phyloP scores from a whole-genome alignment of 2,888 invertebrate genomes.

The Parnassius mnemosyne region DNA sequence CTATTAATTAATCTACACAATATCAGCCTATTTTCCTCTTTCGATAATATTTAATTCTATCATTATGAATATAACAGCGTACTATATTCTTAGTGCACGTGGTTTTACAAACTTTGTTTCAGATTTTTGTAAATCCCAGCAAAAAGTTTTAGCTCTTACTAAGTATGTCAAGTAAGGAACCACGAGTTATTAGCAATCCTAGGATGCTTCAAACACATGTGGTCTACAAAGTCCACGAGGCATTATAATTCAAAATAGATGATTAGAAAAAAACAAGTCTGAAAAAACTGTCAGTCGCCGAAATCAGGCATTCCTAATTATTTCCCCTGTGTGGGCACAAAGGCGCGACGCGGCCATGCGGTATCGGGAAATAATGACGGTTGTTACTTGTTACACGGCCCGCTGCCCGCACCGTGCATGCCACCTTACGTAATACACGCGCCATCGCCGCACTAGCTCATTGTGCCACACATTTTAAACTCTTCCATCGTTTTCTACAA shows the following conservation, averaged over 20 bases:
- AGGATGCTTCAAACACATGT: too few relatives aligned
- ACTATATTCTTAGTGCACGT: too few relatives aligned
- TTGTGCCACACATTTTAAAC: slow-evolving; percentile 22
- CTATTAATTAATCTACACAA: neutral
- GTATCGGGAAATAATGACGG: slow-evolving; percentile 51
- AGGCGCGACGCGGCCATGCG: slow-evolving; percentile 29
- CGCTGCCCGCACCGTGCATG: slow-evolving; percentile 53
- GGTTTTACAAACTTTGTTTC: too few relatives aligned
- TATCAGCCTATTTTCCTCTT: neutral
- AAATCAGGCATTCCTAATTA: neutral
- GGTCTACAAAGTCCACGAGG: too few relatives aligned
- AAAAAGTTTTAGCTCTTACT: too few relatives aligned
- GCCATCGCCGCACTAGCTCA: slow-evolving; percentile 34
- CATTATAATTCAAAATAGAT: too few relatives aligned
- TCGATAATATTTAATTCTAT: too few relatives aligned
- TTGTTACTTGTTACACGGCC: slow-evolving; percentile 58
- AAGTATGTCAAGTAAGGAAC: too few relatives aligned
- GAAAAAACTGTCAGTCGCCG: neutral
- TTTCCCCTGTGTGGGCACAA: slow-evolving; percentile 27
- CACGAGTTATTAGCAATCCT: too few relatives aligned
- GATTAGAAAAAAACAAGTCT: too few relatives aligned
- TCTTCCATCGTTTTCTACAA: slow-evolving; percentile 6
- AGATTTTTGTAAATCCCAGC: too few relatives aligned
- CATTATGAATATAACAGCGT: too few relatives aligned
- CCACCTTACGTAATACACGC: slow-evolving; percentile 56